Evolutionary conservation across 2,888 invertebrate genomes (phyloP), one percentile per base, ranked within the genome.

Genomic region (Nebria salina): DNA sequence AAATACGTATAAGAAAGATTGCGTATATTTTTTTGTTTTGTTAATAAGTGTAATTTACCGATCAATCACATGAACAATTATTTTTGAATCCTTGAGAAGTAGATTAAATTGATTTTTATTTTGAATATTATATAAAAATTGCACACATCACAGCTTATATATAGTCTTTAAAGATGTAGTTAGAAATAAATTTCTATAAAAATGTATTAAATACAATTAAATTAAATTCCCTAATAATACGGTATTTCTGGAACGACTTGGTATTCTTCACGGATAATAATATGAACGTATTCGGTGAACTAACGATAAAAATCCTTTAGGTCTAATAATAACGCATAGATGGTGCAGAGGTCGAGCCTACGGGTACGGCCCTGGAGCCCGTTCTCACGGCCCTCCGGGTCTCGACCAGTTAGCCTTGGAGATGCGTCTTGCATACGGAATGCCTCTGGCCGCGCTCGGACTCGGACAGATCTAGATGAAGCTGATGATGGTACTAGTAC

Each of bases 371-470:
- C 70, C 70, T 70, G 70, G 70, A 70, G 70, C 70, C 7, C 25
- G 70, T 70, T 70, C 70, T 70, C 70, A 70, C 70, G 70, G 70
- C 70, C 70, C 70, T 70, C 70, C 9, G 70, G 70, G 70, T 70
- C 70, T 70, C 25, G 34, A 70, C 70, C 70, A 70, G 70, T 70
- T 70, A 70, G 70, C 20, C 70, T 70, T 70, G 70, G 34, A 11
- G 70, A 70, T 54, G 54, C 70, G 25, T 34, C 70, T 26, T 34
- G 70, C 70, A 70, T 70, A 70, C 70, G 70, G 70, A 70, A 70
- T 70, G 70, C 34, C 66, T 54, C 54, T 54, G 25, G 70, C 25
- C 70, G 70, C 70, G 70, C 26, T 26, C 70, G 70, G 70, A 25
- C 70, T 25, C 70, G 70, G 70, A 70, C 70, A 70, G 70, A 70